A percentile compares a stretch with the other conserved stretches of the same genome.
phyloP scores from a whole-genome alignment of 2,888 invertebrate genomes.

The Cyclophora punctaria region DNA sequence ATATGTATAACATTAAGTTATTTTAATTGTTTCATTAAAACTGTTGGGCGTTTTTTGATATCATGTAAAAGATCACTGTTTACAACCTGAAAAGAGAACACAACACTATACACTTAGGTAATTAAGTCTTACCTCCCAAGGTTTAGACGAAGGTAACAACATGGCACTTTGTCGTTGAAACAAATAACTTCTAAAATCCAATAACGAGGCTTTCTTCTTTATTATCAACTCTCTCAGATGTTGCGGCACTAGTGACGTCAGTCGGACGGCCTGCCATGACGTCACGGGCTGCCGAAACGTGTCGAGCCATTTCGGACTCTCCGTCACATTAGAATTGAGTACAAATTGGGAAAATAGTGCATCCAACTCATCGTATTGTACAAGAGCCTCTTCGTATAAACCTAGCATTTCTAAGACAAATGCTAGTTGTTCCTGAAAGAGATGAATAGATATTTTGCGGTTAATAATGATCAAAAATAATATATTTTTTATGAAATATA shows the following conservation, averaged over 20 bases:
- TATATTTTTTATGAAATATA: no score
- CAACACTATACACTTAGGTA: neutral
- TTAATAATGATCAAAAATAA: no score
- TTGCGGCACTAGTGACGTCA: slow-evolving; percentile 76
- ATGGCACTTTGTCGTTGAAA: slow-evolving; percentile 95
- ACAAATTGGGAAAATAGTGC: slow-evolving; percentile 97
- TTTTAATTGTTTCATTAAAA: neutral
- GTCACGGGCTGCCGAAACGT: slow-evolving; percentile 87
- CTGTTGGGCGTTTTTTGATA: no score
- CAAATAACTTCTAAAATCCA: slow-evolving; percentile 95
- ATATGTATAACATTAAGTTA: neutral
- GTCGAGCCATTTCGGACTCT: slow-evolving; percentile 89
- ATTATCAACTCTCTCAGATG: slow-evolving; percentile 66
- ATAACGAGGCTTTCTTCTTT: slow-evolving; percentile 78
- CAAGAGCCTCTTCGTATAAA: slow-evolving; percentile 93
- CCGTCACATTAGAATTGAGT: slow-evolving; percentile 92
- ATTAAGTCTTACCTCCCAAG: slow-evolving; percentile 81
- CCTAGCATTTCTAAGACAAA: slow-evolving; percentile 96
- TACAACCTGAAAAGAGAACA: no score
- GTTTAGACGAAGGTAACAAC: slow-evolving; percentile 81
- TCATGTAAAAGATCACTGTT: no score
- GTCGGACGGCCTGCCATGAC: slow-evolving; percentile 88
- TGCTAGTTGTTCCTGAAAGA: slow-evolving; percentile 91
- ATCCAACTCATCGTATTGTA: slow-evolving; percentile 98
- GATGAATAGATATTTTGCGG: no score